Conservation (phyloP, 2,888 invertebrate species). For the Volucella bombylans region DNA sequence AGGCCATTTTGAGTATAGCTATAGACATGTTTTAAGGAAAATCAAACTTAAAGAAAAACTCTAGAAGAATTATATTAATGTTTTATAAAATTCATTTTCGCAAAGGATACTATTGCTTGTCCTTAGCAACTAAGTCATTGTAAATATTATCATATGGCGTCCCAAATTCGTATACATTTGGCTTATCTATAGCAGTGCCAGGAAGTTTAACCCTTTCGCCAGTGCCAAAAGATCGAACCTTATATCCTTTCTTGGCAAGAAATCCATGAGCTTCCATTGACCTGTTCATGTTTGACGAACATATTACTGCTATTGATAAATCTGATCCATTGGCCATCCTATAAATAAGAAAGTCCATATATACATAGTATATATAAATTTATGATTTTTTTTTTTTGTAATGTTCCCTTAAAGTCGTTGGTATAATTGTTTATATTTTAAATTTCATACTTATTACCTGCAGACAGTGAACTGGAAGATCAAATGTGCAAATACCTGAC, state of each 20-base stretch:
- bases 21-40: conserved; percentile 62
- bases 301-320: conserved; percentile 95
- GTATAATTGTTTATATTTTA: background rate
- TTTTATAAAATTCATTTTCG: conserved; percentile 18
- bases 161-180: conserved; percentile 98
- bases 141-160: conserved; percentile 98
- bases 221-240: conserved; percentile 96
- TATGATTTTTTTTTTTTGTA: background rate
- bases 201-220: conserved; percentile 98
- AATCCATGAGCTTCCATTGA: conserved; percentile 99
- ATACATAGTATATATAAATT: background rate
- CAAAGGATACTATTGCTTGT: conserved; percentile 91
- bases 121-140: conserved; percentile 94
- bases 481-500: conserved; percentile 46
- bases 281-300: conserved; percentile 99
- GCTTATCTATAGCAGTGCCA: conserved; percentile 95
- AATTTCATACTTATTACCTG: too few species aligned
- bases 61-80: conserved; percentile 9
- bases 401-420: background rate
- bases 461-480: background rate
- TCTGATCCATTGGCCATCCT: conserved; percentile 81
- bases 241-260: conserved; percentile 97
- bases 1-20: conserved; percentile 98
- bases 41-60: conserved; percentile 27
- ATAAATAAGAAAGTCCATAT: background rate